These are phyloP conservation scores for Clivina fossor DNA, from an alignment of 2,888 invertebrate genomes.

Conservation along the genomic window DNA sequence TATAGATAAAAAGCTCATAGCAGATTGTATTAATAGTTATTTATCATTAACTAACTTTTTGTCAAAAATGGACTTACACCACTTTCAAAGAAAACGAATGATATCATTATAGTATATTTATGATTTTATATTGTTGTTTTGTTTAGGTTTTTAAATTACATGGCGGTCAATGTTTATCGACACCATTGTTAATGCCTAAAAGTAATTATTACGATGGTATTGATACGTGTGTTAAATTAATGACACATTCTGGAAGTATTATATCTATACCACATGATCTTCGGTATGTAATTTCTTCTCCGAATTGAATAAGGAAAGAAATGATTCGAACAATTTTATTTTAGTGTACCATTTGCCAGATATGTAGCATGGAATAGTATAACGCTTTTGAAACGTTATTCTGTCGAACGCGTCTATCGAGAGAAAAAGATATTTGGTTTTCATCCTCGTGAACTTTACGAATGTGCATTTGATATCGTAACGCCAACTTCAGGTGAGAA, in stretches of 20 bases:
- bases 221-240: constrained; percentile 71
- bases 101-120: too few species aligned
- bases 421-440: constrained; percentile 77
- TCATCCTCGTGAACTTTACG: constrained; percentile 86
- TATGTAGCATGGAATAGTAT: constrained; percentile 80
- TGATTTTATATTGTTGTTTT: too few species aligned
- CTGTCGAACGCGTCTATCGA: constrained; percentile 83
- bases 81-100: too few species aligned
- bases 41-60: too few species aligned
- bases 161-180: constrained; percentile 76
- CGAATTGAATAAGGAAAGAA: constrained; percentile 7
- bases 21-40: too few species aligned
- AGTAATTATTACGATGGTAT: constrained; percentile 61
- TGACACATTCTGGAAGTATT: constrained; percentile 85
- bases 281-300: constrained; percentile 57
- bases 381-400: constrained; percentile 78
- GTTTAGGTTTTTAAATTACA: constrained; percentile 68
- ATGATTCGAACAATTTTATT: constrained; percentile 34
- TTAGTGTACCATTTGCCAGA: constrained; percentile 73
- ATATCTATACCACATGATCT: constrained; percentile 86
- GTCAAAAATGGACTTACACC: too few species aligned
- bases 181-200: constrained; percentile 80
- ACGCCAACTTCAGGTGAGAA: constrained; percentile 66
- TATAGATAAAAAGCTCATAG: too few species aligned
- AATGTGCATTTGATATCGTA: constrained; percentile 93